phyloP scores from a whole-genome alignment of 2,888 invertebrate species.

The Andrena fulva region DNA sequence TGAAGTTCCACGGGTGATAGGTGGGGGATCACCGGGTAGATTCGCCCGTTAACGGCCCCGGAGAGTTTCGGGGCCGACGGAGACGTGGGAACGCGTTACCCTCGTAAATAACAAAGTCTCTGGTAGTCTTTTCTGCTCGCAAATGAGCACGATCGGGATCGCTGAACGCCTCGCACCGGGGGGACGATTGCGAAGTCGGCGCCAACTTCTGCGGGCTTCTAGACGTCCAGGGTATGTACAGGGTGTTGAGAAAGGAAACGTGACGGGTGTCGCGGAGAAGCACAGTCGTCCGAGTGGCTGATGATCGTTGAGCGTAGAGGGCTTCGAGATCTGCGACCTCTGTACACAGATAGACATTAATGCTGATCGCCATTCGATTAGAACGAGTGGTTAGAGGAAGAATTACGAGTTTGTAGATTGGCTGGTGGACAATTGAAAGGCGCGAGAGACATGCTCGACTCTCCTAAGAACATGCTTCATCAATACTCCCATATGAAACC shows the following conservation, averaged over 20 bases:
- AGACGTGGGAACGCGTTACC: conserved; percentile 4
- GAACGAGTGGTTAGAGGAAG: background rate
- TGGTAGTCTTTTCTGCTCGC: conserved; percentile 17
- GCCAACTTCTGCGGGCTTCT: conserved; percentile 43
- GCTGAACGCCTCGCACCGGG: conserved; percentile 37
- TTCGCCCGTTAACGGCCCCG: background rate
- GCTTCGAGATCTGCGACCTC: too few species aligned
- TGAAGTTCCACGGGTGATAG: background rate
- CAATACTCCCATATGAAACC: background rate
- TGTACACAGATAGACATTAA: too few species aligned
- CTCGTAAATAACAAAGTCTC: conserved; percentile 26
- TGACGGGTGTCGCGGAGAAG: background rate
- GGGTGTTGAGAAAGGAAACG: conserved; percentile 2
- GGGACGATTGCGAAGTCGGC: conserved; percentile 46
- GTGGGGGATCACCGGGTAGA: background rate
- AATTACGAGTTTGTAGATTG: too few species aligned
- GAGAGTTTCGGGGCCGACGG: conserved; percentile 9
- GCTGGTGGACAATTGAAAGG: background rate
- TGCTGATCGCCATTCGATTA: too few species aligned
- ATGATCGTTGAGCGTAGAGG: background rate
- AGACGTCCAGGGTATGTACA: conserved; percentile 3
- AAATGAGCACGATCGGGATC: conserved; percentile 45
- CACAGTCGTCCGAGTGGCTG: background rate
- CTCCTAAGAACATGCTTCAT: background rate
- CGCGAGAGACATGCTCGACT: background rate